These are phyloP conservation scores for Dendrolimus pini DNA, from an alignment of 2,888 invertebrate genomes.

Conservation along the genomic window DNA sequence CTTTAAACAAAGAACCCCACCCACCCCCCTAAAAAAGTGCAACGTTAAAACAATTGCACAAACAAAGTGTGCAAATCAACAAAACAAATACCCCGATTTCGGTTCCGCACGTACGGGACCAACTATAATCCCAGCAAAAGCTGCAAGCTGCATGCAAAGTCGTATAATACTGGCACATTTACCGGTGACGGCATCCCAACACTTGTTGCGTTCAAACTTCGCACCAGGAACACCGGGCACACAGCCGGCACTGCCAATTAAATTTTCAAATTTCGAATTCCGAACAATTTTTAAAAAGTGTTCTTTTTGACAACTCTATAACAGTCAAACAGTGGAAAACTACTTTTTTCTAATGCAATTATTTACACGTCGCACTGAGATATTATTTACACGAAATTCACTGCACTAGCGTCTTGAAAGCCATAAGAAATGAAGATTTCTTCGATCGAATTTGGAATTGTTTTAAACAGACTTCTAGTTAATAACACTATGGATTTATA, in stretches of 20 bases:
- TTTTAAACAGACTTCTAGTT: not conserved
- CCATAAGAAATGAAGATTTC: constrained; percentile 10
- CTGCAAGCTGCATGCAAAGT: constrained; percentile 60
- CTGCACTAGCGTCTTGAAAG: constrained; percentile 3
- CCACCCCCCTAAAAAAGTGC: constrained; percentile 32
- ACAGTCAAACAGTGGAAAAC: constrained; percentile 4
- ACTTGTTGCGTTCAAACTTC: constrained; percentile 69
- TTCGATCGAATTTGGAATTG: not conserved
- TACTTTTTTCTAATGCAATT: constrained; percentile 2
- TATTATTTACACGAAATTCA: constrained; percentile 37
- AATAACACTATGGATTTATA: not conserved
- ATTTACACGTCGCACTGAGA: constrained; percentile 12
- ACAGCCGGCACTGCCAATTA: constrained; percentile 17
- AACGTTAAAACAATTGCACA: constrained; percentile 38
- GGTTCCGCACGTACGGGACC: constrained; percentile 4
- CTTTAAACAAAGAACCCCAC: constrained; percentile 74
- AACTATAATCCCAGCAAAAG: constrained; percentile 1
- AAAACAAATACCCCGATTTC: constrained; percentile 8
- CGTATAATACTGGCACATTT: constrained; percentile 66
- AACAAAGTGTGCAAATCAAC: constrained; percentile 37
- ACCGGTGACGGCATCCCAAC: constrained; percentile 69
- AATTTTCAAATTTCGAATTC: constrained; percentile 17
- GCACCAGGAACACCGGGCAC: constrained; percentile 10
- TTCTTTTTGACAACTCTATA: constrained; percentile 8
- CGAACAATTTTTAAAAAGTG: constrained; percentile 19